A percentile compares a stretch with the other conserved stretches of the same genome.
These are phyloP conservation scores for Acomys russatus DNA, from an alignment of 2,797 vertebrate species.

Conservation along the genomic window DNA sequence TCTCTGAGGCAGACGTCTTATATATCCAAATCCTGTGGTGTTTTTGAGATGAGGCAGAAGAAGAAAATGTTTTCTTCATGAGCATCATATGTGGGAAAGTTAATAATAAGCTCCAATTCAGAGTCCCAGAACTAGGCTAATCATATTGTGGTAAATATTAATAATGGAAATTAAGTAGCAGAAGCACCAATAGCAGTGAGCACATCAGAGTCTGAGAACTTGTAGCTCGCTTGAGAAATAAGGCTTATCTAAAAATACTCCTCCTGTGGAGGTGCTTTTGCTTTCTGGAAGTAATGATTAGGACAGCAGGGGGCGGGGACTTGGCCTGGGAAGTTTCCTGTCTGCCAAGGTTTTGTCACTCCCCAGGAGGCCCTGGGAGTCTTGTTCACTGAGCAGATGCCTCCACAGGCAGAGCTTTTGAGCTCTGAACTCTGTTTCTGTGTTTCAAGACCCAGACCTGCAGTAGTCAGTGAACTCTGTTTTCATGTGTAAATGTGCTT, in stretches of 20 bases:
- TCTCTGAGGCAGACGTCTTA: background rate
- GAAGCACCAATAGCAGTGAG: background rate
- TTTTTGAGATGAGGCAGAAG: background rate
- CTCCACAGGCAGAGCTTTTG: background rate
- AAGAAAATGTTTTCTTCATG: background rate
- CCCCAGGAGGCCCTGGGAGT: background rate
- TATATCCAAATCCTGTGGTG: background rate
- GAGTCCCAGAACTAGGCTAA: slow-evolving; percentile 40
- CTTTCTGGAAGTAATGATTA: slow-evolving; percentile 54
- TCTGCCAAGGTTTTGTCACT: slow-evolving; percentile 44
- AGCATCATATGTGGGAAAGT: slow-evolving; percentile 10
- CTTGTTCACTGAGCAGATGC: background rate
- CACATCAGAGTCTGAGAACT: background rate
- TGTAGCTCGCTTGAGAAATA: slow-evolving; percentile 63
- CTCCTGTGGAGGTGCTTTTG: background rate
- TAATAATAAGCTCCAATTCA: slow-evolving; percentile 8
- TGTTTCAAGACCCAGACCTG: slow-evolving; percentile 23
- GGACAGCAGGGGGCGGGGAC: background rate
- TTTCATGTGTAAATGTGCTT: slow-evolving; percentile 33
- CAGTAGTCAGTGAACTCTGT: slow-evolving; percentile 7
- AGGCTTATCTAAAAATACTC: slow-evolving; percentile 71
- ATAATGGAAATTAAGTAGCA: slow-evolving; percentile 66
- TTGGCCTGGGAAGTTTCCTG: slow-evolving; percentile 47
- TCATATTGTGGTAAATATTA: slow-evolving; percentile 66
- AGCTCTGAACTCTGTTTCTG: slow-evolving; percentile 36